Evolutionary conservation across 2,888 invertebrate genomes (phyloP), one percentile per base, ranked within the genome.

Genomic region (Mylabris sibirica): DNA sequence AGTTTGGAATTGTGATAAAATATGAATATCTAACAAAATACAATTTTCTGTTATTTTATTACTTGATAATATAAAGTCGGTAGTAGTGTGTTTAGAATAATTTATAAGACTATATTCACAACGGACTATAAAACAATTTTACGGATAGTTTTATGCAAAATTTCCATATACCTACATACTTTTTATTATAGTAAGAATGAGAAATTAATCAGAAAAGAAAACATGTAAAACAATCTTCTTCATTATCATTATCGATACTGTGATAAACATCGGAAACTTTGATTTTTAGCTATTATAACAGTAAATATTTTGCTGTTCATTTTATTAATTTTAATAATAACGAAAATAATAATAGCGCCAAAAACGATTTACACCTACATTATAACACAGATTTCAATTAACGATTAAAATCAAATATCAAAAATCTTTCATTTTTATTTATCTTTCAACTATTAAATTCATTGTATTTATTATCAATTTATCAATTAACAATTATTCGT

Each of bases 31-130:
- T 11, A 2, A 3, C 22, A 53, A 53, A 22, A 9, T 22, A 53
- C 22, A 53, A 53, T n/a, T 53, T 53, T 17, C 8, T n/a, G 17
- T 17, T 53, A 57, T 57, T 57, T 57, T 57, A 57, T 26, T 26
- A 26, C n/a, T 57, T 57, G 57, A 2, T 26, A 26, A 57, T 44
- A 17, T 57, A 57, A 57, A 57, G n/a, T n/a, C 3, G 57, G 26
- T 12, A 57, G 4, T 57, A 57, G 4, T 57, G 22, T 26, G 57
- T 24, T 11, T 12, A 57, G 57, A 24, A 57, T 26, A 26, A 57
- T 57, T 26, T 26, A 57, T 57, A 57, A 57, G 57, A 24, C 24
- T 24, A 57, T 57, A 26, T 57, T 26, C n/a, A 26, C 26, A 26
- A 26, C 14, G 1, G 14, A 14, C 57, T 57, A n/a, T 57, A 57